phyloP scores from a whole-genome alignment of 1,140 invertebrate species.

The Diuraphis noxia region DNA sequence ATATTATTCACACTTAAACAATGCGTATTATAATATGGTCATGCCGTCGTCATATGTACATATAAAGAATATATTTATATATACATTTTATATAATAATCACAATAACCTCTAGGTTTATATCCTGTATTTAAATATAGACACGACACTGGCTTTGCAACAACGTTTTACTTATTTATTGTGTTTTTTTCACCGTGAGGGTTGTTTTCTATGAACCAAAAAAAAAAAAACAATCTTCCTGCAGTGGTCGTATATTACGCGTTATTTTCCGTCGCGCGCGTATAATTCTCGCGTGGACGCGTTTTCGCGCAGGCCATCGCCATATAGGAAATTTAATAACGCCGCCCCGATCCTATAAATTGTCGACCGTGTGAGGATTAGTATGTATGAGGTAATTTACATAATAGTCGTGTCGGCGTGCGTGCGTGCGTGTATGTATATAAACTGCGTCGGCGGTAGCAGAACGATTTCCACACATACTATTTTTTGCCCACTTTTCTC shows the following conservation, averaged over 20 bases:
- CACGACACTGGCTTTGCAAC: neutral
- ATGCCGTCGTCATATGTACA: neutral
- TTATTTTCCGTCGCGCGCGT: neutral
- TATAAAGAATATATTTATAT: neutral
- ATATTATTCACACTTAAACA: neutral
- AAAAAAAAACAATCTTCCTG: constrained; percentile 37
- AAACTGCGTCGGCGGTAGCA: neutral
- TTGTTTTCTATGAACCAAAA: neutral
- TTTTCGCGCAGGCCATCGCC: constrained; percentile 15
- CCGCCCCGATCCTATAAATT: constrained; percentile 20
- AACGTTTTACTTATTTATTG: constrained; percentile 35
- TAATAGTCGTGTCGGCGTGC: constrained; percentile 37
- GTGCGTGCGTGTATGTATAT: neutral
- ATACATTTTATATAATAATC: neutral
- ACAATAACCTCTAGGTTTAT: neutral
- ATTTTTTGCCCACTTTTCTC: neutral
- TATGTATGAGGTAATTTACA: constrained; percentile 53
- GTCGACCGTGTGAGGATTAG: constrained; percentile 43
- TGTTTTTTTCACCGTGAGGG: neutral
- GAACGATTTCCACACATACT: constrained; percentile 33
- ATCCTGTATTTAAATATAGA: neutral
- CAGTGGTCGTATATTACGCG: neutral
- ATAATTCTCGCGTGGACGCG: neutral
- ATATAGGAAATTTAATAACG: constrained; percentile 41
- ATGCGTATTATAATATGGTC: neutral